A percentile compares a stretch with the other conserved stretches of the same genome.
These are phyloP conservation scores for Tupiocoris notatus DNA, from an alignment of 2,888 invertebrate genomes.

Conservation along the genomic window DNA sequence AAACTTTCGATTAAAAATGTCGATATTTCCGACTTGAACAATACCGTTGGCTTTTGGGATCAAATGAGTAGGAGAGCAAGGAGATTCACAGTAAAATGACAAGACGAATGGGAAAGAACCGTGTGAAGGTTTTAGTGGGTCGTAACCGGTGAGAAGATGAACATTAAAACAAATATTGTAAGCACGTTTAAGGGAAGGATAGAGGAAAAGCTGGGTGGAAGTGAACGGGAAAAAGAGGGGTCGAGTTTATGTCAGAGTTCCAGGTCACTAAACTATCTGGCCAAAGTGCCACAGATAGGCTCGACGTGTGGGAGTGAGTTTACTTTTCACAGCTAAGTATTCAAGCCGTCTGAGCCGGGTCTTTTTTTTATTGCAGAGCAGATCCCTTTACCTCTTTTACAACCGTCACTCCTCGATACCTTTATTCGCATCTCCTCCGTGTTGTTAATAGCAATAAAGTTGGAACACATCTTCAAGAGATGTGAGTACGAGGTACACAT, in stretches of 20 bases:
- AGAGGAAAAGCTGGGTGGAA: neutral
- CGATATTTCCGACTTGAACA: neutral
- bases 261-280: conserved; percentile 37
- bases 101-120: conserved; percentile 1
- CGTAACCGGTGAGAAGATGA: conserved; percentile 35
- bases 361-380: conserved; percentile 35
- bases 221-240: neutral
- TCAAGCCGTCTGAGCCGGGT: conserved; percentile 26
- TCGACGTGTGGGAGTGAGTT: conserved; percentile 10
- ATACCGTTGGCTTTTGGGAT: neutral
- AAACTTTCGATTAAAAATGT: neutral
- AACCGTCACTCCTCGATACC: conserved; percentile 45
- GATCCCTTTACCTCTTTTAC: conserved; percentile 30
- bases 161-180: conserved; percentile 44
- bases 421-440: neutral
- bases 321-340: conserved; percentile 40
- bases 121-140: conserved; percentile 34
- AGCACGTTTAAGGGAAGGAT: conserved; percentile 41
- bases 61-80: neutral
- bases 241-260: conserved; percentile 33
- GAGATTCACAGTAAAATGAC: conserved; percentile 35
- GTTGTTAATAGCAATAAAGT: neutral
- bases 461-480: too few relatives aligned
- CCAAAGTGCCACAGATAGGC: conserved; percentile 39
- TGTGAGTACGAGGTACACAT: too few relatives aligned